Percentiles rank a stretch among this genome's conserved stretches.
Conservation (phyloP, 2,888 invertebrate genomes). For the Drosophila hamatofila region DNA sequence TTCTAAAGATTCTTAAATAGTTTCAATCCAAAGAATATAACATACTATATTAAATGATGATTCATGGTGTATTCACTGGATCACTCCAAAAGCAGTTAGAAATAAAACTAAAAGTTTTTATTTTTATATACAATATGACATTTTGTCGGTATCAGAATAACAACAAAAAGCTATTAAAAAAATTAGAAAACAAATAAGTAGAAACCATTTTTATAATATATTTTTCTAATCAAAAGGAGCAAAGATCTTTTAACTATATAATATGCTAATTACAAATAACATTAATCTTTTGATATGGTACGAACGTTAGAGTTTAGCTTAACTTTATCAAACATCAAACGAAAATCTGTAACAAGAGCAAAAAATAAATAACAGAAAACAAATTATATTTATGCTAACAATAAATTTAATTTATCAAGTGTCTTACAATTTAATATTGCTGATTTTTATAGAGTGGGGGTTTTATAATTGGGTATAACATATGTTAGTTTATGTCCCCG, state of each 20-base stretch:
- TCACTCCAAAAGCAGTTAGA: conserved; percentile 34
- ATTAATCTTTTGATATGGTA: conserved; percentile 10
- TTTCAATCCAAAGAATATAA: conserved; percentile 57
- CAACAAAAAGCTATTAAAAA: conserved; percentile 14
- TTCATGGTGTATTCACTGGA: conserved; percentile 54
- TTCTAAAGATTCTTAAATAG: conserved; percentile 43
- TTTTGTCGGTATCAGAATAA: conserved; percentile 46
- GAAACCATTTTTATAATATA: conserved; percentile 39
- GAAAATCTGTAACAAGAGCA: conserved; percentile 22
- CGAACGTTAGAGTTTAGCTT: conserved; percentile 6
- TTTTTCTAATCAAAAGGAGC: conserved; percentile 47
- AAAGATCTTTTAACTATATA: conserved; percentile 31
- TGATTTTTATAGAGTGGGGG: background rate
- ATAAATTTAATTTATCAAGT: conserved; percentile 57
- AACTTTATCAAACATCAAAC: conserved; percentile 20
- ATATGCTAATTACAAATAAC: conserved; percentile 25
- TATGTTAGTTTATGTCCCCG: background rate
- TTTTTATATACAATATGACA: conserved; percentile 58
- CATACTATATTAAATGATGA: conserved; percentile 36
- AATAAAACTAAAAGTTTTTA: conserved; percentile 57
- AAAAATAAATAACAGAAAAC: conserved; percentile 5
- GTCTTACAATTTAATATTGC: conserved; percentile 38
- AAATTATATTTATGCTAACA: conserved; percentile 50
- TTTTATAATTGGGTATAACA: background rate
- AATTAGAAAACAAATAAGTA: background rate